These are phyloP conservation scores for Epicampocera succincta DNA, from an alignment of 2,888 invertebrate genomes.

Conservation along the genomic window DNA sequence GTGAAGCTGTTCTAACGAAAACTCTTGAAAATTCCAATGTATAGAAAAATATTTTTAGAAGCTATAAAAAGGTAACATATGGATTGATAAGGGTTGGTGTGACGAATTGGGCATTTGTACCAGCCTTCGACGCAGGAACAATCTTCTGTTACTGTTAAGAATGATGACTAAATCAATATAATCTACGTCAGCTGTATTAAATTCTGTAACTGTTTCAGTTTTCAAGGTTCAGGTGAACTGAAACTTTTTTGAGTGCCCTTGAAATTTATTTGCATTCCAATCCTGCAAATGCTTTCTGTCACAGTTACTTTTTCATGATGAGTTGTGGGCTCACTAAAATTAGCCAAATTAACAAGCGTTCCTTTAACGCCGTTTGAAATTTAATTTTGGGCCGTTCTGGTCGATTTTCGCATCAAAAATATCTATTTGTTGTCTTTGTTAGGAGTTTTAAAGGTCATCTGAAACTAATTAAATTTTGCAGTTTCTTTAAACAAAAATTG, in stretches of 20 bases:
- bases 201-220: too few relatives aligned
- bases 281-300: neutral
- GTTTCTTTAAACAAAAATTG: conserved; percentile 9
- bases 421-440: too few relatives aligned
- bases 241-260: neutral
- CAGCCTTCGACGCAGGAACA: conserved; percentile 6
- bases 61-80: conserved; percentile 73
- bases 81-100: conserved; percentile 68
- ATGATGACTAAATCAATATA: conserved; percentile 30
- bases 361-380: conserved; percentile 13
- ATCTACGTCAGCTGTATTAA: too few relatives aligned
- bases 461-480: conserved; percentile 46
- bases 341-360: conserved; percentile 21
- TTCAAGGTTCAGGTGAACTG: too few relatives aligned
- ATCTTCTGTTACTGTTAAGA: conserved; percentile 20
- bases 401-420: neutral
- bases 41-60: conserved; percentile 6
- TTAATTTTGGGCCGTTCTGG: neutral
- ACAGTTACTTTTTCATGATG: conserved; percentile 34
- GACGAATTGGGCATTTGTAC: conserved; percentile 43
- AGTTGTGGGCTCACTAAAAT: conserved; percentile 34
- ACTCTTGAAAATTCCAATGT: conserved; percentile 64
- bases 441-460: conserved; percentile 5
- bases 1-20: too few relatives aligned
- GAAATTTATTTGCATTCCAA: conserved; percentile 6